These are phyloP conservation scores for Enteromius paludinosus DNA, from an alignment of 2,797 vertebrate species.

Conservation along the genomic window DNA sequence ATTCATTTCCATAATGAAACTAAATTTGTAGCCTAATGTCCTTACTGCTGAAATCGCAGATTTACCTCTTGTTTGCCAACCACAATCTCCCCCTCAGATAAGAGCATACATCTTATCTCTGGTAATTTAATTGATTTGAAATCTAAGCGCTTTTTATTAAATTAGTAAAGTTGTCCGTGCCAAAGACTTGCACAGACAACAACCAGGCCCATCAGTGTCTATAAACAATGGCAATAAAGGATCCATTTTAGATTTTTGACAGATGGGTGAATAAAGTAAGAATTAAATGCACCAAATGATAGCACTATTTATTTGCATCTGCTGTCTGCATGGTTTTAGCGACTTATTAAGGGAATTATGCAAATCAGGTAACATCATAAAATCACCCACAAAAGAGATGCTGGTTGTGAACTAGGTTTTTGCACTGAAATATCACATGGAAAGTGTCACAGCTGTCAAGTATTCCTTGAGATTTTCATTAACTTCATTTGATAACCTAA, in stretches of 20 bases:
- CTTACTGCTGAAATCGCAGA: conserved; percentile 69
- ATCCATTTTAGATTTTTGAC: conserved; percentile 12
- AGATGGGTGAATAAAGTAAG: conserved; percentile 6
- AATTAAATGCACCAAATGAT: neutral
- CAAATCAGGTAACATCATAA: neutral
- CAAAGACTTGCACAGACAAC: conserved; percentile 7
- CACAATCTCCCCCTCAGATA: conserved; percentile 30
- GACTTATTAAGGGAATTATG: neutral
- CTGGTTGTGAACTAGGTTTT: neutral
- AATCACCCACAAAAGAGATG: neutral
- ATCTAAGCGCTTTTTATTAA: conserved; percentile 44
- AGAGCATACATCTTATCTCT: conserved; percentile 34
- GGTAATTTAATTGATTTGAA: conserved; percentile 43
- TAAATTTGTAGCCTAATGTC: conserved; percentile 67
- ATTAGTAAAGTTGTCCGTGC: conserved; percentile 5
- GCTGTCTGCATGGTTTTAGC: neutral
- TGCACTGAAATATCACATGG: neutral
- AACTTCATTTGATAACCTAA: neutral
- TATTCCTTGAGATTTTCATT: neutral
- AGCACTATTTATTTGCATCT: neutral
- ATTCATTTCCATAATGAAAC: conserved; percentile 82
- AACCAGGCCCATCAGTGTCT: neutral
- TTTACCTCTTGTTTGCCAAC: conserved; percentile 72
- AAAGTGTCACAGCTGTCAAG: neutral
- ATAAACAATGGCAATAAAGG: neutral